phyloP scores from a whole-genome alignment of 2,888 invertebrate genomes.

The Nomada goodeniana region DNA sequence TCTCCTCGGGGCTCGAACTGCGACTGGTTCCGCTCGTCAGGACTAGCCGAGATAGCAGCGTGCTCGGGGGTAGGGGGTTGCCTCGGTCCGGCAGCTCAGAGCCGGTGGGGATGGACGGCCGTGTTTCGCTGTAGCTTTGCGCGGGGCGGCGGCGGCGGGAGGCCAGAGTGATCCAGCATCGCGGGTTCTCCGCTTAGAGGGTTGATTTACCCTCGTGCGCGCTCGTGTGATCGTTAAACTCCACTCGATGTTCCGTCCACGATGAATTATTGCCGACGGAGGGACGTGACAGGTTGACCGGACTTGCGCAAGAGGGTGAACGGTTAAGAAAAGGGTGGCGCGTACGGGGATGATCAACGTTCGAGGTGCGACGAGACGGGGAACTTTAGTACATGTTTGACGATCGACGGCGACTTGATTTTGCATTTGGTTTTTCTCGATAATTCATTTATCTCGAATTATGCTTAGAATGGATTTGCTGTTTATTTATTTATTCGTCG shows the following conservation, averaged over 20 bases:
- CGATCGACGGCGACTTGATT: too few species aligned
- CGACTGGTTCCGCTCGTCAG: constrained; percentile 65
- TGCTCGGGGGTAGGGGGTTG: constrained; percentile 73
- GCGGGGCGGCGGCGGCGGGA: not conserved
- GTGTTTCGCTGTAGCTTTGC: constrained; percentile 15
- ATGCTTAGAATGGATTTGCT: too few species aligned
- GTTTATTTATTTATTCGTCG: too few species aligned
- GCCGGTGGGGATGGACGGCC: constrained; percentile 51
- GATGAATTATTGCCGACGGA: not conserved
- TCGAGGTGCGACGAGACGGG: not conserved
- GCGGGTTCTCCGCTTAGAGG: constrained; percentile 10
- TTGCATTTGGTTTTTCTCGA: too few species aligned
- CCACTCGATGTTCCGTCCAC: not conserved
- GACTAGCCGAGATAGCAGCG: constrained; percentile 57
- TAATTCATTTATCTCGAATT: too few species aligned
- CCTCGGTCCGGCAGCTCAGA: constrained; percentile 47
- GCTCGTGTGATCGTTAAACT: constrained; percentile 29
- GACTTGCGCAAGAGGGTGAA: not conserved
- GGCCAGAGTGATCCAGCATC: constrained; percentile 9
- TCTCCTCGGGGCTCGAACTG: constrained; percentile 61
- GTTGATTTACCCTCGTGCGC: constrained; percentile 27
- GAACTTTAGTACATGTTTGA: too few species aligned
- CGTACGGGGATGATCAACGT: not conserved
- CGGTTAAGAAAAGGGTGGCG: too few species aligned
- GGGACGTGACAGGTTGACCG: constrained; percentile 1